Conservation (phyloP, 2,888 invertebrate species). For the Athrips mouffetella region DNA sequence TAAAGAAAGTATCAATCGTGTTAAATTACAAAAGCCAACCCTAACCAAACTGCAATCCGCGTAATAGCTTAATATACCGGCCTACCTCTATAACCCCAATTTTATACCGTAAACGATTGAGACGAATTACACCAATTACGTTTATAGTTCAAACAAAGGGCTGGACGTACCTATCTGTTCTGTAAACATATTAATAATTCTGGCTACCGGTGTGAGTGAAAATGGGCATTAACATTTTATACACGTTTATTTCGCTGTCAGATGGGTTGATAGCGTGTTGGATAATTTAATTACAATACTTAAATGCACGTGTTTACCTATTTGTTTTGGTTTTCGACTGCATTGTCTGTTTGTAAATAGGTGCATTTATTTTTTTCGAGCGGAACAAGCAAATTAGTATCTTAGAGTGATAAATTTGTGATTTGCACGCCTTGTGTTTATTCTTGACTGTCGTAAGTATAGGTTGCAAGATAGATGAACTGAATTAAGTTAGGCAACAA, state of each 20-base stretch:
- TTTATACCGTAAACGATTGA: constrained; percentile 49
- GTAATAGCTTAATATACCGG: constrained; percentile 37
- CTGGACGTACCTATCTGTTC: constrained; percentile 45
- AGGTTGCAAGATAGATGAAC: too few species aligned
- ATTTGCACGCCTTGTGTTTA: too few species aligned
- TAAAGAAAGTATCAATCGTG: too few species aligned
- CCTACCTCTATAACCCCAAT: constrained; percentile 39
- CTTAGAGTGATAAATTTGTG: too few species aligned
- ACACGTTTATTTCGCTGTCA: constrained; percentile 34
- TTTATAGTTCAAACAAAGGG: constrained; percentile 55
- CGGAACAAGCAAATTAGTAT: too few species aligned
- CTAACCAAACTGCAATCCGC: constrained; percentile 35
- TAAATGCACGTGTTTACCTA: background rate
- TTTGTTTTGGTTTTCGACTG: background rate
- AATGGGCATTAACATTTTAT: constrained; percentile 41
- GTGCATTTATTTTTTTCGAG: too few species aligned
- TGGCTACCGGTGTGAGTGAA: constrained; percentile 40
- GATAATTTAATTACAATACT: constrained; percentile 8
- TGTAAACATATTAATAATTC: constrained; percentile 59
- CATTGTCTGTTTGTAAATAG: background rate
- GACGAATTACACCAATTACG: constrained; percentile 65
- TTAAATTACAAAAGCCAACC: constrained; percentile 18
- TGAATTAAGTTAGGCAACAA: too few species aligned
- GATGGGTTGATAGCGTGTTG: constrained; percentile 8
- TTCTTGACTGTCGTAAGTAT: too few species aligned